phyloP scores from a whole-genome alignment of 92 coral and sea anemone genomes.

The Bergia sp. region DNA sequence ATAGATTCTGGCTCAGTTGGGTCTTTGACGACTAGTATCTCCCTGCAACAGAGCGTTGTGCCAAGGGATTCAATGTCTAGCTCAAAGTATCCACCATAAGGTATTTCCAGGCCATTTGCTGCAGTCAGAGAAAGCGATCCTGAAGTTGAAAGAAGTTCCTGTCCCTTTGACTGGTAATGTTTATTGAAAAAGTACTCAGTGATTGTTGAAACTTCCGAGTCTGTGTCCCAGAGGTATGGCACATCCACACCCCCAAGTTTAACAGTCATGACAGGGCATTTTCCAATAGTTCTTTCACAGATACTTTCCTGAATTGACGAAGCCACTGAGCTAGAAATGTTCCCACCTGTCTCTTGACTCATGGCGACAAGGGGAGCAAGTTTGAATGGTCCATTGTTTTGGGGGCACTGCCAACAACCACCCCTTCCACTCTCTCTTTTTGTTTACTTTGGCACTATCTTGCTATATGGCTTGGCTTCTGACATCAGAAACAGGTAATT shows the following conservation, averaged over 20 bases:
- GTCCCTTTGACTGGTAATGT: slow-evolving; percentile 55
- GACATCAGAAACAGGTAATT: too few species aligned
- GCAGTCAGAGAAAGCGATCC: slow-evolving; percentile 58
- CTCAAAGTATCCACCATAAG: slow-evolving; percentile 56
- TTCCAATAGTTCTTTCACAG: slow-evolving; percentile 50
- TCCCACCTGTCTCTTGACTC: slow-evolving; percentile 60
- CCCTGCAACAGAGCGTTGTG: slow-evolving; percentile 46
- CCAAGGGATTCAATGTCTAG: slow-evolving; percentile 62
- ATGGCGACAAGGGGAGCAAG: slow-evolving; percentile 51
- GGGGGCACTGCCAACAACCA: too few species aligned
- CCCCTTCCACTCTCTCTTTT: too few species aligned
- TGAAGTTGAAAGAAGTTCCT: slow-evolving; percentile 56
- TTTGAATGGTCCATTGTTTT: too few species aligned
- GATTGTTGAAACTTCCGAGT: slow-evolving; percentile 63
- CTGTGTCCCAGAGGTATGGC: slow-evolving; percentile 59
- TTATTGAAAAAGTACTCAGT: slow-evolving; percentile 59
- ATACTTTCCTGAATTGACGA: slow-evolving; percentile 2
- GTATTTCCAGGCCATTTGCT: slow-evolving; percentile 57
- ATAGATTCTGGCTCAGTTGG: slow-evolving; percentile 34
- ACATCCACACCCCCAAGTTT: slow-evolving; percentile 49
- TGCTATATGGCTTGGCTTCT: too few species aligned
- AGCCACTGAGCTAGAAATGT: slow-evolving; percentile 47
- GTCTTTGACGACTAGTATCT: slow-evolving; percentile 63
- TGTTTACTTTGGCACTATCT: too few species aligned
- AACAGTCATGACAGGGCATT: slow-evolving; percentile 57